Base-by-base conservation (phyloP, 2,888 invertebrate species). In the Sinhomidia bicolor region DNA sequence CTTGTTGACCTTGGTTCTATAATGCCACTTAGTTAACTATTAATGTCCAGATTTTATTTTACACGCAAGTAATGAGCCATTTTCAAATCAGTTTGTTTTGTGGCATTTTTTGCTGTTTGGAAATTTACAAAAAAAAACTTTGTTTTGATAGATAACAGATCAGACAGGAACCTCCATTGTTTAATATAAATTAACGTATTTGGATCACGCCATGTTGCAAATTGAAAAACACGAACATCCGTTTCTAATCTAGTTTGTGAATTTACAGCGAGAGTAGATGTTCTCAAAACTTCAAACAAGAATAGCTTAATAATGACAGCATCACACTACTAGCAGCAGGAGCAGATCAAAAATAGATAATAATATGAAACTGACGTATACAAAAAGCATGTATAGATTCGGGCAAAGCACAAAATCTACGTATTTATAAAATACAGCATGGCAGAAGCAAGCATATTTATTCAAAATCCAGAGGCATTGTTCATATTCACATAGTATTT, bases 1-100 rank as follows among this genome's bases (percentile, higher is more conserved):
- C 47, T 74, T 12, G 74, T 47, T 74, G 74, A 47, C 74, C 74
- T 74, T 74, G 74, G 47, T 74, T 74, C 17, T 74, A 36, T 3
- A 74, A 74, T 74, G 26, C 26, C 36, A 1, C 74, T 47, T n/a
- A n/a, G n/a, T 47, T 26, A 74, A 74, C 47, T 74, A 74, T 26
- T 47, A 47, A 26, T 74, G 74, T 47, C 74, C 47, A 74, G 47
- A 74, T 44, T 26, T 41, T 36, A 12, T 9, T 47, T 41, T 68
- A 7, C 23, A 62, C n/a, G n/a, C n/a, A n/a, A n/a, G n/a, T n/a
- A n/a, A n/a, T 68, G 29, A 9, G 9, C 4, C 17, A 68, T 57
- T 54, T 5, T 5, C 2, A 17, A n/a, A 57, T n/a, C 57, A 23
- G 1, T 23, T 57, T n/a, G n/a, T 23, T 57, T 57, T 26, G 6